phyloP scores from a whole-genome alignment of 92 coral and sea anemone species.

The Porites evermanni region DNA sequence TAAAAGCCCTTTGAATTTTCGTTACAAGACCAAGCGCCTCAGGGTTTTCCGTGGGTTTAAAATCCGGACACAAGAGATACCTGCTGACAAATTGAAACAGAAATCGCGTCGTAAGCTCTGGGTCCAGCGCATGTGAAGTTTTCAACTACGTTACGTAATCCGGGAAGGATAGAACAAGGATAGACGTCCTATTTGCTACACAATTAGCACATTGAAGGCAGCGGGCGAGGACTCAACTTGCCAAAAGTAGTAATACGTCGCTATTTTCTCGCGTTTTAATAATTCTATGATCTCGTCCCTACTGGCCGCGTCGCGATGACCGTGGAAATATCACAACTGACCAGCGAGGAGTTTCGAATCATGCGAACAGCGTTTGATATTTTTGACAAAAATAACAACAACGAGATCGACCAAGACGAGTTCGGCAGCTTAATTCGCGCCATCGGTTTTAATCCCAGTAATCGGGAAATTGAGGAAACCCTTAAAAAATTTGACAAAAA shows the following conservation, averaged over 20 bases:
- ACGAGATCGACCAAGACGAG: conserved; percentile 75
- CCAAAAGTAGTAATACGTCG: neutral
- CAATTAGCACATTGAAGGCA: conserved; percentile 11
- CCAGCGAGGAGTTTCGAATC: conserved; percentile 67
- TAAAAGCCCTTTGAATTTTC: neutral
- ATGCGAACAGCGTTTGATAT: conserved; percentile 78
- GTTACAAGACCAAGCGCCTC: conserved; percentile 2
- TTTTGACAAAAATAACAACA: conserved; percentile 79
- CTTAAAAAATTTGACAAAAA: conserved; percentile 75
- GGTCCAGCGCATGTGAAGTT: neutral
- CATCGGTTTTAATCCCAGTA: conserved; percentile 81
- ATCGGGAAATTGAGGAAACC: conserved; percentile 67
- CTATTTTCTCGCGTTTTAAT: neutral
- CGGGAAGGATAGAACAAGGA: neutral
- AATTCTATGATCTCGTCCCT: neutral
- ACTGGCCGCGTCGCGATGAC: conserved; percentile 11
- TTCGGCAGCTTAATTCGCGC: conserved; percentile 82
- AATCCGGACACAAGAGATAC: too few species aligned
- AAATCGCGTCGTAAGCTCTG: neutral
- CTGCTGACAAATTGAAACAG: neutral
- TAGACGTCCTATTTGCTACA: neutral
- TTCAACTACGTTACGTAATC: neutral
- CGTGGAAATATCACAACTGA: conserved; percentile 47
- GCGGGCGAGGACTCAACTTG: neutral
- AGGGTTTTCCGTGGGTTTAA: neutral